Percentiles rank a stretch among this genome's conserved stretches.
These are phyloP conservation scores for Bicyclus anynana DNA, from an alignment of 1,140 invertebrate species.

Conservation along the genomic window DNA sequence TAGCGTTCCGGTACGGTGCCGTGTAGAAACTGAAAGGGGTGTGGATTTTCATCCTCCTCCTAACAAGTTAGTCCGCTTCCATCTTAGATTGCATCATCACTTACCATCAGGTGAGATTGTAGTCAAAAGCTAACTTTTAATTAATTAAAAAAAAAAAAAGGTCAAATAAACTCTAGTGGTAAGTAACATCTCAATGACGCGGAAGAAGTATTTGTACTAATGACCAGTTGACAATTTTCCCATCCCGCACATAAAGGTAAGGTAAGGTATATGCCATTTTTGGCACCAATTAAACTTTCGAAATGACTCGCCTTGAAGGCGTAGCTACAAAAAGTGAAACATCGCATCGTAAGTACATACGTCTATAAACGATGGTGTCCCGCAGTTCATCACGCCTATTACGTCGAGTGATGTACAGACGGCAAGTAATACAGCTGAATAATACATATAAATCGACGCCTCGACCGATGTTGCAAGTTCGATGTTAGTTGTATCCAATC, in stretches of 20 bases:
- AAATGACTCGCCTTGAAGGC: constrained; percentile 21
- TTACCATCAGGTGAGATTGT: too few relatives aligned
- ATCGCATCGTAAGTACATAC: not conserved
- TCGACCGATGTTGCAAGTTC: constrained; percentile 1
- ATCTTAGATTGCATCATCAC: too few relatives aligned
- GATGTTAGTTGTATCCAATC: too few relatives aligned
- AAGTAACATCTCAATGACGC: not conserved
- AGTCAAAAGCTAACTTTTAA: too few relatives aligned
- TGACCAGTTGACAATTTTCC: constrained; percentile 20
- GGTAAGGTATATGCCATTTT: constrained; percentile 24
- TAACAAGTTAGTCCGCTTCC: too few relatives aligned
- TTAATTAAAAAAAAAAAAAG: too few relatives aligned
- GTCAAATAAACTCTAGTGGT: too few relatives aligned
- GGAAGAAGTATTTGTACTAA: constrained; percentile 12
- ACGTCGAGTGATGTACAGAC: constrained; percentile 13
- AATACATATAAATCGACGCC: constrained; percentile 12
- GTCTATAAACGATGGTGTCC: constrained; percentile 16
- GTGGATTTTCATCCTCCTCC: too few relatives aligned
- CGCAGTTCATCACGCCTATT: constrained; percentile 21
- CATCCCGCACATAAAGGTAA: not conserved
- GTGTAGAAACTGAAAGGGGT: too few relatives aligned
- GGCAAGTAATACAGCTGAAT: constrained; percentile 12
- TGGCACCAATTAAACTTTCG: constrained; percentile 27
- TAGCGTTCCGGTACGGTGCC: too few relatives aligned
- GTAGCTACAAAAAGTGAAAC: constrained; percentile 9